These are phyloP conservation scores for Pogonocichla stellata DNA, from an alignment of 2,113 vertebrate species.

Conservation along the genomic window DNA sequence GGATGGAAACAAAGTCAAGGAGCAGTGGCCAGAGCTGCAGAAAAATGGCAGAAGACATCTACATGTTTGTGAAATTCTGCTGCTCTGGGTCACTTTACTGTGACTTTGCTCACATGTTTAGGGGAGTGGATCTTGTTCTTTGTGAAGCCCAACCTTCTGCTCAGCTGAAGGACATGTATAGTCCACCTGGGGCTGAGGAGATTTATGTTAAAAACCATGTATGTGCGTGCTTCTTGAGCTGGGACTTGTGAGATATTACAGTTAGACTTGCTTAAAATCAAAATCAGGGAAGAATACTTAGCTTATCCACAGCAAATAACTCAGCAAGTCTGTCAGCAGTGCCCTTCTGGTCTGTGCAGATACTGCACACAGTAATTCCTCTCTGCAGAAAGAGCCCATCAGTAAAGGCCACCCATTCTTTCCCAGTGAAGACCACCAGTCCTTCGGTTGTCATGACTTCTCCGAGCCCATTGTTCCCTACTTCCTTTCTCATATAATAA, in stretches of 20 bases:
- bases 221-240: neutral
- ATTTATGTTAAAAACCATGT: neutral
- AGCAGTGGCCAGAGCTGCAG: neutral
- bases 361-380: neutral
- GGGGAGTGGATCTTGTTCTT: neutral
- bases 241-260: neutral
- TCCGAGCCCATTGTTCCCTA: constrained; percentile 35
- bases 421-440: constrained; percentile 37
- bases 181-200: neutral
- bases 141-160: neutral
- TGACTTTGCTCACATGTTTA: neutral
- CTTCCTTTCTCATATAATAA: constrained; percentile 72
- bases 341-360: neutral
- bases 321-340: neutral
- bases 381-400: neutral
- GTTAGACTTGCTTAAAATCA: neutral
- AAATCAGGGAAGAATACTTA: neutral
- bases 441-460: constrained; percentile 13
- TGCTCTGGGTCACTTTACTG: neutral
- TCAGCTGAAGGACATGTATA: neutral
- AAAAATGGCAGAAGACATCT: neutral
- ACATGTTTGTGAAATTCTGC: neutral
- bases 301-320: constrained; percentile 18
- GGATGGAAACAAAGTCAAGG: neutral
- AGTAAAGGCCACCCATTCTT: constrained; percentile 39